Base-by-base conservation (phyloP, 2,797 vertebrate species). In the Halcyon smyrnensis region DNA sequence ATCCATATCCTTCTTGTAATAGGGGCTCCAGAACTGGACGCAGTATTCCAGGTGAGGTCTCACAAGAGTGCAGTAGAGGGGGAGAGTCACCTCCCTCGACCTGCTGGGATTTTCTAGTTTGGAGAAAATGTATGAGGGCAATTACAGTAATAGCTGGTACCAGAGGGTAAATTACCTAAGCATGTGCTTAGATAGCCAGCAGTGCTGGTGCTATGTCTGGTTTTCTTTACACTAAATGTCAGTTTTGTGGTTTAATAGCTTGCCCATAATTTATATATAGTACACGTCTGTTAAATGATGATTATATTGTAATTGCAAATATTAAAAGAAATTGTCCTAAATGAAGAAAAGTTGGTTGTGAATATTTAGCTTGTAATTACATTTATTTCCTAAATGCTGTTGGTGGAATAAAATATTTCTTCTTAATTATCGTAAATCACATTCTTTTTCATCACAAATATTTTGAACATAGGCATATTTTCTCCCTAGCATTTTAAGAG, bases 341-440 rank as follows among this genome's bases (percentile, higher is more conserved):
- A 60, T 11, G 15, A 16, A 81, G 51, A 78, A 79, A 86, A 94
- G 36, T 60, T 21, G 84, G 13, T 77, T 82, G 54, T 45, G 62
- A 87, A 43, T 50, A 92, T 87, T 94, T 84, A 83, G 36, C 30
- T 88, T 87, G 50, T 43, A 65, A 95, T 93, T 81, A 81, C 4
- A 68, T 81, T 93, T 87, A 81, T 92, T 89, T 77, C 23, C 71
- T 84, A 87, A 88, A 48, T 60, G 27, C 43, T 67, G 12, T 46
- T 48, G 67, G 43, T 28, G 24, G 53, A 77, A 37, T 37, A 87
- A 50, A 87, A n/a, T 15, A 45, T 51, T 87, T 87, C 48, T 28
- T 57, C 24, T 56, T 48, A 77, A 80, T 62, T 76, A 53, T 4
- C 9, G 24, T 27, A 94, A 84, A 84, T 60, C 18, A 93, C 11